These are phyloP conservation scores for Glyptemys insculpta DNA, from an alignment of 2,797 vertebrate genomes.

Conservation along the genomic window DNA sequence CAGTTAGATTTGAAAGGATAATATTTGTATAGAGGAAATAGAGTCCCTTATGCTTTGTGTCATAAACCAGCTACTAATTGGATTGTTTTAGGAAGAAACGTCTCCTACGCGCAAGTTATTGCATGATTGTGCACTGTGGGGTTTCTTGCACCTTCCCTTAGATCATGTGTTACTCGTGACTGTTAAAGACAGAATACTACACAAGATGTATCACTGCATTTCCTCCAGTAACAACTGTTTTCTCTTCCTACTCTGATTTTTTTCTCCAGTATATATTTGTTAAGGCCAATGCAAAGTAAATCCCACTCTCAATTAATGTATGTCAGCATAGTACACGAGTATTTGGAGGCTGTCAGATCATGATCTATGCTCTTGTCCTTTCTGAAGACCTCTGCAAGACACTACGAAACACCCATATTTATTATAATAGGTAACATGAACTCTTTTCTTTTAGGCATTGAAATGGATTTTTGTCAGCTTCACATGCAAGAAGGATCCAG, in stretches of 20 bases:
- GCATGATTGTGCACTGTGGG: not conserved
- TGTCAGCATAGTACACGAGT: not conserved
- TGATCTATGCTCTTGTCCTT: not conserved
- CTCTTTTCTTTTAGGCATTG: not conserved
- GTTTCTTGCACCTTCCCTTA: slow-evolving; percentile 10
- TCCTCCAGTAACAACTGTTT: not conserved
- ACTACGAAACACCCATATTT: not conserved
- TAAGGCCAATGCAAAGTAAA: not conserved
- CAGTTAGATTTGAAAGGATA: not conserved
- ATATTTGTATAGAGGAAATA: not conserved
- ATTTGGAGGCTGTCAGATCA: not conserved
- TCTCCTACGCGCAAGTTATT: not conserved
- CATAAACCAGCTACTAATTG: not conserved
- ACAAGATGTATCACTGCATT: not conserved
- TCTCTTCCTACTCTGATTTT: not conserved
- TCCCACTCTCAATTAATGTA: not conserved
- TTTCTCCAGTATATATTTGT: not conserved
- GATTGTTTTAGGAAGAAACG: not conserved
- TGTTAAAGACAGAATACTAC: not conserved
- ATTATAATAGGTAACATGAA: not conserved
- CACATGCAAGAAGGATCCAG: not conserved
- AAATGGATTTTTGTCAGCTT: not conserved
- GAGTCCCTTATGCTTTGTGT: not conserved
- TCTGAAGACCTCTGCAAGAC: not conserved
- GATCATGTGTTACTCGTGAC: not conserved